A percentile compares a stretch with the other conserved stretches of the same genome.
Conservation (phyloP, 2,888 invertebrate genomes). For the Brachypterus glaber region DNA sequence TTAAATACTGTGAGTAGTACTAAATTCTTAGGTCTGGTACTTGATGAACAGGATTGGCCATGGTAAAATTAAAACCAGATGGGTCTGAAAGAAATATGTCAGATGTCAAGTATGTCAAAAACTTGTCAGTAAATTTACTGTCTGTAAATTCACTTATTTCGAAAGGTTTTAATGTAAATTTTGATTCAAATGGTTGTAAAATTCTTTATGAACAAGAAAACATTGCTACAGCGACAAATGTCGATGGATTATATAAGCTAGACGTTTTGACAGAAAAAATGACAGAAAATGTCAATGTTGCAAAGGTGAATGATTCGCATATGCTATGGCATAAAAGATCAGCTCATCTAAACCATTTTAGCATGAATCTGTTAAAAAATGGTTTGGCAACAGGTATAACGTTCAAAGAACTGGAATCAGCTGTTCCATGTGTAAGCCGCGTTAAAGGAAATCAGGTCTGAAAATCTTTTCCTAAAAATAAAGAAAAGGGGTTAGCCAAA, state of each 20-base stretch:
- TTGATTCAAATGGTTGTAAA: conserved; percentile 16
- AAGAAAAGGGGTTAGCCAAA: conserved; percentile 27
- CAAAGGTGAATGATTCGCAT: conserved; percentile 8
- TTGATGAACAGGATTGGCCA: conserved; percentile 11
- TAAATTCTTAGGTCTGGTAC: too few relatives aligned
- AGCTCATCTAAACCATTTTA: conserved; percentile 16
- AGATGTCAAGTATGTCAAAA: conserved; percentile 20
- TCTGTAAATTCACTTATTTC: conserved; percentile 20
- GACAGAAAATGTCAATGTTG: too few relatives aligned
- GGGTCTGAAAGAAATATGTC: conserved; percentile 11
- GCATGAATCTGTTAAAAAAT: conserved; percentile 18
- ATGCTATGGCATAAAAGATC: conserved; percentile 15
- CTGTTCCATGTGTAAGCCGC: too few relatives aligned
- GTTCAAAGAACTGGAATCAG: too few relatives aligned
- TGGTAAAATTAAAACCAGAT: conserved; percentile 12
- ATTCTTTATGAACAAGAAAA: conserved; percentile 13
- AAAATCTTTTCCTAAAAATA: conserved; percentile 29
- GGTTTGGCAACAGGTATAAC: conserved; percentile 16
- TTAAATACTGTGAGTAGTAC: too few relatives aligned
- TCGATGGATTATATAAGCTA: conserved; percentile 10
- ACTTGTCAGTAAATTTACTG: conserved; percentile 19
- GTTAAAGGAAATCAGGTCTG: conserved; percentile 8
- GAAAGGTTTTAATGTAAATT: conserved; percentile 18
- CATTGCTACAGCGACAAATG: conserved; percentile 11
- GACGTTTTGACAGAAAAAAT: conserved; percentile 4